Evolutionary conservation across 2,888 invertebrate species (phyloP), one percentile per base, ranked within the genome.

Genomic region (Tryphoninae sp.): DNA sequence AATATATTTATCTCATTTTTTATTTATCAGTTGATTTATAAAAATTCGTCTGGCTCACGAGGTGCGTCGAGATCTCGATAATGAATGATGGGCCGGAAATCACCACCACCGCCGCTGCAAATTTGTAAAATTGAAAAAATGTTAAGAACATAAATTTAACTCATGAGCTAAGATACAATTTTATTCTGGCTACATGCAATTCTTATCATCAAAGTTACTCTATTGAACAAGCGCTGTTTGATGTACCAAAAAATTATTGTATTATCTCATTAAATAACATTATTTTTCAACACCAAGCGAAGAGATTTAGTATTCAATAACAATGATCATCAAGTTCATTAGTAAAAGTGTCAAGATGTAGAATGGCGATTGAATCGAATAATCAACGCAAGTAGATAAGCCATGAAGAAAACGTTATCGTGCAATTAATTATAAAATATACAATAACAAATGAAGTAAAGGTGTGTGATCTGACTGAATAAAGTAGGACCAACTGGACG

Each of bases 21-120:
- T 19, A 19, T 26, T 58, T 65, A 64, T 51, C 59, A 13, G 67
- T 71, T 68, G 67, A 53, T 79, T 94, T 95, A 96, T 88, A 96
- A 94, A 93, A 96, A 96, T 93, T 97, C 97, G 93, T 97, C 96
- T 86, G 97, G 96, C 93, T 97, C 97, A 92, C 97, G 95, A 84
- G 97, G 97, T 86, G 97, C 97, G 93, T 98, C 98, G 94, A 98
- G 94, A 93, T 98, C 98, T 92, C 97, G 94, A 94, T 98, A 98
- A 93, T 97, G 97, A 92, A 97, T 96, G 91, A 97, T 95, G 89
- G 97, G 96, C 90, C 97, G 95, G 93, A 96, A 96, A 92, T 97
- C 97, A 89, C 95, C 94, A 91, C 94, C 95, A 71, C 91, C 90
- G 90, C 45, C 55, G 62, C 16, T 13, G 40, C 7, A 67, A 94